Evolutionary conservation across 2,797 vertebrate species (phyloP), one percentile per base, ranked within the genome.

Genomic region (Microhierax caerulescens): DNA sequence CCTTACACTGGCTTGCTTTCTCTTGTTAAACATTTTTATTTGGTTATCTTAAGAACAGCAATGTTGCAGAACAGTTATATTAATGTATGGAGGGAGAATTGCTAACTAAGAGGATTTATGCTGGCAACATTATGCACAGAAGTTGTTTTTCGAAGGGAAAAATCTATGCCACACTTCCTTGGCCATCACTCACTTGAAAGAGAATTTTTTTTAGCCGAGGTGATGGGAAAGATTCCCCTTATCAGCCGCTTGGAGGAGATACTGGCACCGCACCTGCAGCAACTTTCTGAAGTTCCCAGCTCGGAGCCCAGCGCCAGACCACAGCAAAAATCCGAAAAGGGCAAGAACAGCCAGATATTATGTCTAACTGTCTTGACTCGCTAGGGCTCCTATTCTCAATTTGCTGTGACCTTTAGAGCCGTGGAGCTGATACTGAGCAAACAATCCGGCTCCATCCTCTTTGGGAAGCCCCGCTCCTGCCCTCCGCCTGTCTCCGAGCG

Each of bases 351-450:
- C 69, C 85, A 88, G 77, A 86, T 88, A 87, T 74, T 94, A 7
- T 77, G 72, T 64, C 85, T 23, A 65, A 88, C 61, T 54, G 47
- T 64, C 17, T 47, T 53, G 85, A 45, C 91, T 93, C 97, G 76
- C 80, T 85, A 19, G 95, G 97, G 83, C 88, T 96, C 93, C 94
- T 80, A 69, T 94, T 96, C 85, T 93, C 92, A 82, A 82, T 96
- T 92, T 13, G 3, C 74, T 53, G 94, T 95, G 93, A 97, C 94
- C 88, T 97, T 97, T 93, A 87, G 68, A 80, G 90, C 1, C 0
- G 54, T 7, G 39, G 80, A 47, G 83, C 83, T 67, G 92, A 82
- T 67, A 67, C 45, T n/a, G 92, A 87, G 94, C 56, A 84, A 65
- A 95, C 88, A 94, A 92, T 84, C 16, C 36, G 2, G 61, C 67